Base-by-base conservation (phyloP, 2,888 invertebrate genomes). In the Andrena flavipes region DNA sequence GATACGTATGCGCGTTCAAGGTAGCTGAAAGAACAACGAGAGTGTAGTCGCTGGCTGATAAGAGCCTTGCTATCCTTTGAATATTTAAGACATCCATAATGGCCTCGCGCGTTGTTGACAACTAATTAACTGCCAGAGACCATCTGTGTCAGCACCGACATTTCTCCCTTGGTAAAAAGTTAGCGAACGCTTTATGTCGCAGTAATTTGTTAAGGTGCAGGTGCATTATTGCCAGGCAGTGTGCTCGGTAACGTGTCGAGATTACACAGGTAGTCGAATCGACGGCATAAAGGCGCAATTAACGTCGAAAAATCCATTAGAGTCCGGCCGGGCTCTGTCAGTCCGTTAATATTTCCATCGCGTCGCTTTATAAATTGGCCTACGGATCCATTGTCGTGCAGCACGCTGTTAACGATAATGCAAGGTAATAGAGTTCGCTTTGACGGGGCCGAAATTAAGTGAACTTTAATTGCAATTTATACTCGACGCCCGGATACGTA, bases 401-500 rank as follows among this genome's bases (percentile, higher is more conserved):
- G 56, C 68, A 74, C 64, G 72, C 84, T 76, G 88, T 86, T 84
- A 81, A 79, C 81, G 84, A 84, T 87, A 87, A 88, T 86, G 84
- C 87, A 60, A 73, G 72, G 81, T 84, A 88, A 88, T 87, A 87
- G 84, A 88, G 74, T 42, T 29, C 77, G 84, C 84, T 87, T 87
- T 88, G 87, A 88, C 76, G 70, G 64, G 49, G 10, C 29, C 63
- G 77, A 88, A 87, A 87, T 88, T 84, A 88, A 87, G 84, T 72
- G 87, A 88, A 79, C 76, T 76, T 84, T 79, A 76, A 86, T 86
- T 86, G 83, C 88, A 88, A 88, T 86, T 79, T 86, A 82, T 82
- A 73, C 69, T 35, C 51, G 48, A 29, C 62, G 33, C 54, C 56
- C 74, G 16, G 48, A 16, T 48, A 29, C n/a, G 8, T 8, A 30